Base-by-base conservation (phyloP, 2,888 invertebrate species). In the Spilarctia lutea region DNA sequence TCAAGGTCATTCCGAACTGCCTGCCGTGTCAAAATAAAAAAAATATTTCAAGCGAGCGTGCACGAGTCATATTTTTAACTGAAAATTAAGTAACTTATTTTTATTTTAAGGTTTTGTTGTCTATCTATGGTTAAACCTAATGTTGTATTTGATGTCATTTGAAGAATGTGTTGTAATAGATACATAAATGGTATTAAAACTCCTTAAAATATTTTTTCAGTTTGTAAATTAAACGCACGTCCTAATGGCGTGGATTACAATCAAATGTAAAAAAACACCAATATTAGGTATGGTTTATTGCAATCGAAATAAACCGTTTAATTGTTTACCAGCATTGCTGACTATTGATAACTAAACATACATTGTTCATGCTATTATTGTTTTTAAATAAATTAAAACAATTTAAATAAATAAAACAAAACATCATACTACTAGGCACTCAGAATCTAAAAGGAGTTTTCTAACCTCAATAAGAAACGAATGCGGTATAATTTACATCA, bases 381-480 rank as follows among this genome's bases (percentile, higher is more conserved):
- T 33, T 42, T 48, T 30, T 45, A 45, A 67, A 73, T n/a, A 45
- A 63, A 68, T 65, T 68, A 39, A 30, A 35, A 60, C 56, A 71
- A 71, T 66, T 70, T 42, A 83, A 84, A 87, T 88, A 87, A 86
- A 86, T 87, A 85, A 87, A 85, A 85, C 83, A 86, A 85, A 83
- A 81, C 81, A 79, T 76, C 74, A 75, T 75, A 75, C 72, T 85
- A 88, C 87, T 81, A 89, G 87, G 87, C 81, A 35, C 65, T n/a
- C 87, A 88, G 86, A 81, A 76, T 67, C 74, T 66, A 33, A 48
- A 84, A 80, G 60, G 83, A 85, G 10, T 35, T 81, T 94, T 67
- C 88, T 96, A 78, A 92, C 91, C 39, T 91, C 94, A 48, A 71
- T 30, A 24, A 24, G 24, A 13, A 60, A 27, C 60, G 27, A 27